phyloP scores from a whole-genome alignment of 2,888 invertebrate species.

The Orthosia cruda region DNA sequence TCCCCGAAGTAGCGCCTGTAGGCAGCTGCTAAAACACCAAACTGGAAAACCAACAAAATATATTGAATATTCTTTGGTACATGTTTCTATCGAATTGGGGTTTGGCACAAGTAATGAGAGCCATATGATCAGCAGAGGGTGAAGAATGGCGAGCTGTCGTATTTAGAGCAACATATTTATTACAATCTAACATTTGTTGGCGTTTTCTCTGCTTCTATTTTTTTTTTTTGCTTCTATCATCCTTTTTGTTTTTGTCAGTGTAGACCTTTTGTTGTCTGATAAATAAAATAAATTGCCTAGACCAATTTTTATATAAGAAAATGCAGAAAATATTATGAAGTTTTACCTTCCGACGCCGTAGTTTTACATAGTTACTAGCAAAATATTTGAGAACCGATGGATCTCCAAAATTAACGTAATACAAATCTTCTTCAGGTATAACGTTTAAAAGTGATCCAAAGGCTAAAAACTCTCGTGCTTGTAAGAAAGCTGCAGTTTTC shows the following conservation, averaged over 20 bases:
- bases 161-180: neutral
- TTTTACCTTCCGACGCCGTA: constrained; percentile 84
- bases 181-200: neutral
- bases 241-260: no score
- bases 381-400: constrained; percentile 84
- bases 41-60: constrained; percentile 70
- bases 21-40: constrained; percentile 84
- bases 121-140: no score
- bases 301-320: neutral
- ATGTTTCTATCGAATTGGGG: neutral
- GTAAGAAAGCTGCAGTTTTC: constrained; percentile 86
- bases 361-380: constrained; percentile 74
- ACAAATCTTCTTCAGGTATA: constrained; percentile 88
- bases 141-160: no score
- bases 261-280: no score
- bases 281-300: no score
- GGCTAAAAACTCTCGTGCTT: constrained; percentile 85
- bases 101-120: no score
- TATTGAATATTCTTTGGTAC: neutral
- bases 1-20: constrained; percentile 85
- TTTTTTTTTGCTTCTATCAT: no score
- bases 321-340: neutral
- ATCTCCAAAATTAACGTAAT: constrained; percentile 87
- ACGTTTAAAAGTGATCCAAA: constrained; percentile 83
- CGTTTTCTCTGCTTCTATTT: no score